These are phyloP conservation scores for Dunckerocampus dactyliophorus DNA, from an alignment of 2,113 vertebrate species.

Conservation along the genomic window DNA sequence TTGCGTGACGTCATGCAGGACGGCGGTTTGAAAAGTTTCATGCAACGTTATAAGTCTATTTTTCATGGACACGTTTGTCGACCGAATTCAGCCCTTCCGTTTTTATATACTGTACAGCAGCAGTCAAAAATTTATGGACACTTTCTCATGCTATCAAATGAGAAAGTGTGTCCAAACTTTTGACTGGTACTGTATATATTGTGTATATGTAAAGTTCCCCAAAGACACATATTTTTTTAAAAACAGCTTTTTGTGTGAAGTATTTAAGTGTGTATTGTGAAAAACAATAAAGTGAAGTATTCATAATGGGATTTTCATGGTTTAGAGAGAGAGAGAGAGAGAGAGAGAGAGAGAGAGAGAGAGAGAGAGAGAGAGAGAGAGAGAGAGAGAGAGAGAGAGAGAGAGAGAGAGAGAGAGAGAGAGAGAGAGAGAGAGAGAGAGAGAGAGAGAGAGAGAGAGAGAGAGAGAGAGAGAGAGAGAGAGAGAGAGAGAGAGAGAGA, in stretches of 20 bases:
- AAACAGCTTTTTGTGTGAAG: constrained; percentile 15
- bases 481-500: constrained; percentile 6
- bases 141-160: too few species aligned
- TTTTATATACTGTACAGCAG: too few species aligned
- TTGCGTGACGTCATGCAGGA: too few species aligned
- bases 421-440: constrained; percentile 6
- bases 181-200: too few species aligned
- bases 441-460: constrained; percentile 7
- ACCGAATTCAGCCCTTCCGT: too few species aligned
- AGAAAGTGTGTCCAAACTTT: too few species aligned
- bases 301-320: constrained; percentile 49
- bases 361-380: constrained; percentile 7
- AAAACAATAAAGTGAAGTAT: constrained; percentile 61
- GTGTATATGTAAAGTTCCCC: too few species aligned
- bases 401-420: constrained; percentile 8
- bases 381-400: constrained; percentile 19
- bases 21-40: too few species aligned
- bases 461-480: constrained; percentile 18
- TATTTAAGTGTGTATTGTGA: constrained; percentile 48
- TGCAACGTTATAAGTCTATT: too few species aligned
- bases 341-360: constrained; percentile 6
- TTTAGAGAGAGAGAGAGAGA: constrained; percentile 13
- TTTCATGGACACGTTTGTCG: too few species aligned
- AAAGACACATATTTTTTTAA: too few species aligned
- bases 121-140: too few species aligned